Percentiles rank a stretch among this genome's conserved stretches.
Evolutionary conservation across 1,140 invertebrate species (phyloP).

Genomic region (Scaptomyza graminum): DNA sequence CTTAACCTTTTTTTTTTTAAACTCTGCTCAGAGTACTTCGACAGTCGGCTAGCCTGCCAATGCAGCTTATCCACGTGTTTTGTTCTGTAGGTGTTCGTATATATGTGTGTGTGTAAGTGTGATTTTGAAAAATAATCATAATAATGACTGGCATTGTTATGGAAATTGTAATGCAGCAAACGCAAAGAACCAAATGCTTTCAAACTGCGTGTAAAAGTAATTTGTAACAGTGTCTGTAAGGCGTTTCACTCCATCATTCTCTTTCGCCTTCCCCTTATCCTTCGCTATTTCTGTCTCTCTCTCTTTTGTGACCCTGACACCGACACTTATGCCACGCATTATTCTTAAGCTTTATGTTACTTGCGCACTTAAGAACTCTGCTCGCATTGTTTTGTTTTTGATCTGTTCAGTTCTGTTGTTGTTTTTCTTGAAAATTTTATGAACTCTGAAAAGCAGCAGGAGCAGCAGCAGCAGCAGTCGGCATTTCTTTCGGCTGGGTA

Average conservation of each 20-base stretch:
- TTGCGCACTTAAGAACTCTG: slow-evolving; percentile 54
- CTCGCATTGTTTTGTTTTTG: slow-evolving; percentile 56
- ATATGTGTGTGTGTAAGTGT: slow-evolving; percentile 29
- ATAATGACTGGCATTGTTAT: slow-evolving; percentile 77
- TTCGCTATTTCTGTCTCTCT: neutral
- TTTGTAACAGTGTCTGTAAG: slow-evolving; percentile 50
- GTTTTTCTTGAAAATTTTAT: slow-evolving; percentile 73
- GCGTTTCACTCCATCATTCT: neutral
- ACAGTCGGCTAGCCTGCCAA: neutral
- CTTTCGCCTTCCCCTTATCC: neutral
- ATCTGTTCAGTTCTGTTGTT: slow-evolving; percentile 7
- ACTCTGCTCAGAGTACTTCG: neutral
- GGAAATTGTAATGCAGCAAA: slow-evolving; percentile 62
- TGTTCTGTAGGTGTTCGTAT: neutral
- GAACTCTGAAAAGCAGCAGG: slow-evolving; percentile 49
- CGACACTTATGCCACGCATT: slow-evolving; percentile 72
- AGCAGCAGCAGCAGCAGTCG: slow-evolving; percentile 55
- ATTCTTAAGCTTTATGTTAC: slow-evolving; percentile 74
- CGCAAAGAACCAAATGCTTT: slow-evolving; percentile 17
- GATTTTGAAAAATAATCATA: slow-evolving; percentile 81
- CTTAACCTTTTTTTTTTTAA: too few species aligned
- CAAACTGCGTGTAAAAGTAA: slow-evolving; percentile 66
- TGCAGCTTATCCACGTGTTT: neutral
- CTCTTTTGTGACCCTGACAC: slow-evolving; percentile 52
- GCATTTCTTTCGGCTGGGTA: slow-evolving; percentile 47